Evolutionary conservation across 2,888 invertebrate genomes (phyloP).

Genomic region (Lagria hirta): DNA sequence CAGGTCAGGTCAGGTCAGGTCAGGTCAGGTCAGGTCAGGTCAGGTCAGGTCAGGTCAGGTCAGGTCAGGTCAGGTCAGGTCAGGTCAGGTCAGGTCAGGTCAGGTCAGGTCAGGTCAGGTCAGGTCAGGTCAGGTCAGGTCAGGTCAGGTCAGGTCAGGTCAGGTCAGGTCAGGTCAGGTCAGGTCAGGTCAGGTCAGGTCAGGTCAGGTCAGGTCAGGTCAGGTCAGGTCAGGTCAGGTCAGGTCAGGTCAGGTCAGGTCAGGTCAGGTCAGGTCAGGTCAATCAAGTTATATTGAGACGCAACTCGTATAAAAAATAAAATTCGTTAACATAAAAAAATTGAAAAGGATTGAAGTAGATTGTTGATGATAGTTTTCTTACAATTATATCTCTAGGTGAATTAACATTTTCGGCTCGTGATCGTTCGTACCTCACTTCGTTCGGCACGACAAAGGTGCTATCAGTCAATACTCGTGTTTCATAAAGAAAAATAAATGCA

Average conservation of each 20-base stretch:
- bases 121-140: constrained; percentile 1
- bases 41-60: constrained; percentile 1
- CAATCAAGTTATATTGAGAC: constrained; percentile 1
- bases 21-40: constrained; percentile 1
- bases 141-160: constrained; percentile 1
- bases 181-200: constrained; percentile 1
- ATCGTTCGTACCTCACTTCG: too few relatives aligned
- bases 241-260: constrained; percentile 13
- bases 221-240: constrained; percentile 1
- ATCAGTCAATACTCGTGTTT: too few relatives aligned
- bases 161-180: constrained; percentile 1
- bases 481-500: too few relatives aligned
- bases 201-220: constrained; percentile 1
- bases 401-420: too few relatives aligned
- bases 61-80: constrained; percentile 1
- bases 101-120: constrained; percentile 1
- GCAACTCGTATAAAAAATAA: too few relatives aligned
- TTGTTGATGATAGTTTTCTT: too few relatives aligned
- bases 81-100: constrained; percentile 1
- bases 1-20: constrained; percentile 1
- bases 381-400: too few relatives aligned
- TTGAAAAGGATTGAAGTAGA: too few relatives aligned
- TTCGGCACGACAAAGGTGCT: too few relatives aligned
- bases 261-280: constrained; percentile 13
- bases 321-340: too few relatives aligned